These are phyloP conservation scores for Marasmarcha lunaedactyla DNA, from an alignment of 2,888 invertebrate genomes.

Conservation along the genomic window DNA sequence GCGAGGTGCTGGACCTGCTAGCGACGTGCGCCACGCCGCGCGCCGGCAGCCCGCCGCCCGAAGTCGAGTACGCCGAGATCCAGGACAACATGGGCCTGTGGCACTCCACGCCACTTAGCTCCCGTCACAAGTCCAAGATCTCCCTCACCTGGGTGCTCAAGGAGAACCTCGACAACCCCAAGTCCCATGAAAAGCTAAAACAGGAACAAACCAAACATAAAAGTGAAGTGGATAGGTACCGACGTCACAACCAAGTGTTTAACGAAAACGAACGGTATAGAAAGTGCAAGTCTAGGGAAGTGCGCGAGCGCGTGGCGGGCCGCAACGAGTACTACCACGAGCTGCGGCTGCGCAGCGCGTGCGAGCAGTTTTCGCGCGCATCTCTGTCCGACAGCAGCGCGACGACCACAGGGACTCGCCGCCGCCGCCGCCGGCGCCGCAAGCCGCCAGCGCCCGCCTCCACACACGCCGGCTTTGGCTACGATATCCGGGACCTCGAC, in stretches of 20 bases:
- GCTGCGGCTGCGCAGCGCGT: conserved; percentile 46
- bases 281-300: conserved; percentile 35
- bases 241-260: conserved; percentile 25
- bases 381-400: conserved; percentile 45
- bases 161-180: conserved; percentile 67
- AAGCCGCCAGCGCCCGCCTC: conserved; percentile 33
- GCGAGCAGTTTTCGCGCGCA: conserved; percentile 50
- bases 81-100: conserved; percentile 55
- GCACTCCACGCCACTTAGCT: conserved; percentile 57
- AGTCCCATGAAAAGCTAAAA: conserved; percentile 17
- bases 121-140: conserved; percentile 72
- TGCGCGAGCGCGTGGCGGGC: conserved; percentile 42
- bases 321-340: conserved; percentile 63
- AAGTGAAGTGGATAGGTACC: conserved; percentile 26
- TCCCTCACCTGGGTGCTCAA: conserved; percentile 82
- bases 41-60: conserved; percentile 28
- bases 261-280: conserved; percentile 33
- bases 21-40: conserved; percentile 35
- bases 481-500: conserved; percentile 84
- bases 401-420: conserved; percentile 49
- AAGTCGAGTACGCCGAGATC: conserved; percentile 53
- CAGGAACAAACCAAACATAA: conserved; percentile 29
- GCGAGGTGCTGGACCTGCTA: conserved; percentile 49
- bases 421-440: conserved; percentile 56
- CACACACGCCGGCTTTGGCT: conserved; percentile 72